Conservation (phyloP, 92 coral and sea anemone species). For the Paragorgia papillata region DNA sequence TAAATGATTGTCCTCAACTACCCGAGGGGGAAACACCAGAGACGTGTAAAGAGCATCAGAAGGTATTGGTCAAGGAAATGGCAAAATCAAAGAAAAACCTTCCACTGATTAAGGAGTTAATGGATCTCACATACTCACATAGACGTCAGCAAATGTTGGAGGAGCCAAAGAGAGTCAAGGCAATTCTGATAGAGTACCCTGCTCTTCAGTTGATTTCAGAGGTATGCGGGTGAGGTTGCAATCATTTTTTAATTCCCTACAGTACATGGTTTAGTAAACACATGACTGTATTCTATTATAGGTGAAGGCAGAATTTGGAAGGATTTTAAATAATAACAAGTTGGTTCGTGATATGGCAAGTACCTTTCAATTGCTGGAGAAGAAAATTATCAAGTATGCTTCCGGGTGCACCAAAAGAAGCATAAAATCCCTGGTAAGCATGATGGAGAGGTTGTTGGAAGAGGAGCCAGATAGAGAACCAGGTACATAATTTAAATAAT, state of each 20-base stretch:
- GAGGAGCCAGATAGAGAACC: too few relatives aligned
- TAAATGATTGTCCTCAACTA: background rate
- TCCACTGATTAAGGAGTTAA: background rate
- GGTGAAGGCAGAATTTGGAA: too few relatives aligned
- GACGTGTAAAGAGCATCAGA: conserved; percentile 18
- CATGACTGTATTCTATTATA: too few relatives aligned
- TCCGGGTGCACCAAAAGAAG: too few relatives aligned
- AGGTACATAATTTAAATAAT: too few relatives aligned
- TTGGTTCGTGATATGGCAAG: too few relatives aligned
- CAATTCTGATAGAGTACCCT: conserved; percentile 18
- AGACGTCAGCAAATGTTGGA: conserved; percentile 4
- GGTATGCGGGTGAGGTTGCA: conserved; percentile 2
- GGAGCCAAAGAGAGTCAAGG: conserved; percentile 1
- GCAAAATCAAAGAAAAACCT: conserved; percentile 11
- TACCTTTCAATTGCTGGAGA: too few relatives aligned
- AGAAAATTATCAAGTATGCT: too few relatives aligned
- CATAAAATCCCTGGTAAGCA: too few relatives aligned
- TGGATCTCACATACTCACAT: conserved; percentile 11
- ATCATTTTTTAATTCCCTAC: background rate
- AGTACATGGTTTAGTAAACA: background rate
- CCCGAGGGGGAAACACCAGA: conserved; percentile 35
- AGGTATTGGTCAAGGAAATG: conserved; percentile 5
- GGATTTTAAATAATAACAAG: too few relatives aligned
- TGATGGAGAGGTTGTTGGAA: too few relatives aligned
- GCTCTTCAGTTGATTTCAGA: conserved; percentile 17